Base-by-base conservation (phyloP, 92 coral and sea anemone genomes). In the Epizoanthus stellaris region DNA sequence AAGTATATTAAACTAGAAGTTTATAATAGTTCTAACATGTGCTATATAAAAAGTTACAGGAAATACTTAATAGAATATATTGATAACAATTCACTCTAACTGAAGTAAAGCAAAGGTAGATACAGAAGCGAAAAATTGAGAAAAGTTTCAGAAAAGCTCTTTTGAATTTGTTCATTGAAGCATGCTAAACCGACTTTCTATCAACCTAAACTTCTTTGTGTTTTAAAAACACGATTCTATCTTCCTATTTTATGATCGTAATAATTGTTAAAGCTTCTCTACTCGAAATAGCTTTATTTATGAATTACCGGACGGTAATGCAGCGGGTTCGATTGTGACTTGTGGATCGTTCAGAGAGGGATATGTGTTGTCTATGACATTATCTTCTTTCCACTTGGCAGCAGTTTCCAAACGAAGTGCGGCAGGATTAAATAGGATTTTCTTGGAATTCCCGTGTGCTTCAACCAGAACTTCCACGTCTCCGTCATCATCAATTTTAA, bases 391-490 rank as follows among this genome's bases (percentile, higher is more conserved):
- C 10, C 36, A 45, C 40, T n/a, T 20, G 16, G 57, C 17, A 0
- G 74, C 36, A 12, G 3, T 42, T 42, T 45, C 60, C 39, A 47
- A 45, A 43, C 59, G 77, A n/a, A 72, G 77, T n/a, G 34, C 77
- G 6, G 77, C 77, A 45, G 77, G 77, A 45, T 72, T 72, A 6
- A 72, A 72, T 4, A 12, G 16, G 13, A 43, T 19, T 45, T 19
- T 72, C 15, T 72, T 72, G 12, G 60, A 49, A 9, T 38, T 38
- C 60, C 77, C 77, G 9, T 72, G 20, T 45, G n/a, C 13, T 72
- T 72, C n/a, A 47, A 47, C 47, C 19, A 47, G 9, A 34, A 72
- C 59, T 21, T 72, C 60, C 58, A 72, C 77, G 60, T 72, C 77
- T 20, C 77, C 77, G 14, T 72, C 77, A 38, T 20, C 77, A 10